These are phyloP conservation scores for Metalampra italica DNA, from an alignment of 2,888 invertebrate genomes.

Conservation along the genomic window DNA sequence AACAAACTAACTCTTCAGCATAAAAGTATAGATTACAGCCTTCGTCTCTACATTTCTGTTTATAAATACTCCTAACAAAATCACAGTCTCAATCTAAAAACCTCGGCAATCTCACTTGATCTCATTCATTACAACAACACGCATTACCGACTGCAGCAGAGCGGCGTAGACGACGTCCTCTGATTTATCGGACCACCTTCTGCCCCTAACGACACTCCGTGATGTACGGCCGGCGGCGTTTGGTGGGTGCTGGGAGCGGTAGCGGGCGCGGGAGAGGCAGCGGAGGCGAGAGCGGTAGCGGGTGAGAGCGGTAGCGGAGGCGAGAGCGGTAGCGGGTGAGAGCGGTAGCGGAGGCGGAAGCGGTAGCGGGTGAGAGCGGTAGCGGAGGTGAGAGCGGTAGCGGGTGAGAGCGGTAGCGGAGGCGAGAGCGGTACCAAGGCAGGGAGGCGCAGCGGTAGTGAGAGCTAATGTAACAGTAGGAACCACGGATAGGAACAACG, in stretches of 20 bases:
- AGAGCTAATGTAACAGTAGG: no score
- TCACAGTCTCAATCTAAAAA: conserved; percentile 30
- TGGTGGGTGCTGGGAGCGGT: conserved; percentile 21
- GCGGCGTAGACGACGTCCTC: conserved; percentile 64
- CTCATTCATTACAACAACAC: conserved; percentile 67
- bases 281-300: not conserved
- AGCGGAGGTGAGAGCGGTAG: conserved; percentile 3
- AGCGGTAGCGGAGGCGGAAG: conserved; percentile 2
- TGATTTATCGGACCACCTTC: conserved; percentile 77
- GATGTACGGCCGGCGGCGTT: conserved; percentile 52
- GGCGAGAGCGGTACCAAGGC: no score
- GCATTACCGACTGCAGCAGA: conserved; percentile 63
- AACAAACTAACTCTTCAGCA: no score
- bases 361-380: conserved; percentile 11
- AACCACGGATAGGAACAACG: no score
- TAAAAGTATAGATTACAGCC: no score
- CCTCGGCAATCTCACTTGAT: conserved; percentile 45
- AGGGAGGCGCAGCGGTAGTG: no score
- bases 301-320: no score
- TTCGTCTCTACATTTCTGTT: no score
- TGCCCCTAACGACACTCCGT: conserved; percentile 75
- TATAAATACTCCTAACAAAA: not conserved
- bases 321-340: no score
- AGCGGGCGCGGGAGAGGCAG: conserved; percentile 14
- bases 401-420: no score